Evolutionary conservation across 2,113 vertebrate genomes (phyloP).

Genomic region (Eonycteris spelaea): DNA sequence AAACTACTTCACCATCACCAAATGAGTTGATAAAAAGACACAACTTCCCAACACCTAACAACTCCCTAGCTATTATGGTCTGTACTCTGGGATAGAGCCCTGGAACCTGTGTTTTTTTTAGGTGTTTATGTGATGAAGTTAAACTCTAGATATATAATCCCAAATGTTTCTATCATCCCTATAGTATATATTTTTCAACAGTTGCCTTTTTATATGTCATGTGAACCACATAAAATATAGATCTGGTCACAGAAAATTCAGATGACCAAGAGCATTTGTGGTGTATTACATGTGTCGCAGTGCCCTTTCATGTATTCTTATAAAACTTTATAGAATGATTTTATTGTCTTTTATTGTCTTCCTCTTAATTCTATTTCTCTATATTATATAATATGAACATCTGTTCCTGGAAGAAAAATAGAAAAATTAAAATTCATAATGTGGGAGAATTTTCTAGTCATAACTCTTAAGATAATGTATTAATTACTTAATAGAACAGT

Average conservation of each 20-base stretch:
- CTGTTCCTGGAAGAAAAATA: not conserved
- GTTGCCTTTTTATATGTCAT: not conserved
- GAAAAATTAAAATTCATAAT: constrained; percentile 9
- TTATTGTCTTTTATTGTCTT: not conserved
- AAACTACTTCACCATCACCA: not conserved
- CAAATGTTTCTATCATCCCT: not conserved
- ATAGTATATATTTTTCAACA: not conserved
- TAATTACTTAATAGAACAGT: not conserved
- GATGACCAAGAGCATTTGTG: not conserved
- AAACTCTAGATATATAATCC: not conserved
- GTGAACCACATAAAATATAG: not conserved
- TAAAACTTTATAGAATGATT: not conserved
- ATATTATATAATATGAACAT: not conserved
- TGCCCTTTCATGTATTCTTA: not conserved
- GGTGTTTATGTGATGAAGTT: not conserved
- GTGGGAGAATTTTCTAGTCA: not conserved
- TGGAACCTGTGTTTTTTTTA: not conserved
- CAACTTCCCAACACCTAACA: not conserved
- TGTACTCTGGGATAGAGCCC: not conserved
- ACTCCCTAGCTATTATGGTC: not conserved
- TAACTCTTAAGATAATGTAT: not conserved
- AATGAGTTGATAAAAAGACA: not conserved
- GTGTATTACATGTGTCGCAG: not conserved
- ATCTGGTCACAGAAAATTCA: not conserved
- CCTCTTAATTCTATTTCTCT: not conserved